Evolutionary conservation across 2,797 vertebrate species (phyloP), one percentile per base, ranked within the genome.

Genomic region (Enteromius thamalakanensis): DNA sequence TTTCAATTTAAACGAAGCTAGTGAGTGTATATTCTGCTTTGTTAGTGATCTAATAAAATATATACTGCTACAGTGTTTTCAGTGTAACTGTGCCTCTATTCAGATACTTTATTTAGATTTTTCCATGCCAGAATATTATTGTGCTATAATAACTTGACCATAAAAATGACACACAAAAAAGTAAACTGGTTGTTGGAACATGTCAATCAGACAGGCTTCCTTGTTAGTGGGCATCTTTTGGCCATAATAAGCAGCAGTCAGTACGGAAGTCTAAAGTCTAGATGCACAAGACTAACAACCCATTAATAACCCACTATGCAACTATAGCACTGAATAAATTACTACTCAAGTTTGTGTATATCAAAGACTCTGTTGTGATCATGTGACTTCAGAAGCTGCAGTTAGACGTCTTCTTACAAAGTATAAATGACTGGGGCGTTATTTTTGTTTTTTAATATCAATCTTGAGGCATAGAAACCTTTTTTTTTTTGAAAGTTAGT

Each of bases 351-450:
- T 21, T 75, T 15, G 72, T 9, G 72, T 23, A 23, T 2, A 55
- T 37, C 10, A 34, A 51, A 34, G 49, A 51, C 32, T 55, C 8
- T 76, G 34, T 62, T 23, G 37, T 19, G 74, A 76, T 76, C 37
- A 58, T 17, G 6, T 76, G 74, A 62, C 37, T 76, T 62, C 53
- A 58, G 26, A 76, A 62, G 75, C 11, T 55, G 17, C 70, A 7
- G 70, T 71, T 29, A 51, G 26, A 72, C 0, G 47, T 53, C 29
- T 37, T 75, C 11, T 55, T 55, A 37, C 71, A 75, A 37, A 37
- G 55, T 55, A 15, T 75, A 1, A 53, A 55, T 34, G 32, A 55
- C 11, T 75, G 29, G 11, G 5, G 19, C 71, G 37, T 55, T 37
- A n/a, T 55, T 74, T 74, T 62, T 6, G 58, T 26, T 26, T 51